phyloP scores from a whole-genome alignment of 2,888 invertebrate genomes.

The Desoria tigrina region DNA sequence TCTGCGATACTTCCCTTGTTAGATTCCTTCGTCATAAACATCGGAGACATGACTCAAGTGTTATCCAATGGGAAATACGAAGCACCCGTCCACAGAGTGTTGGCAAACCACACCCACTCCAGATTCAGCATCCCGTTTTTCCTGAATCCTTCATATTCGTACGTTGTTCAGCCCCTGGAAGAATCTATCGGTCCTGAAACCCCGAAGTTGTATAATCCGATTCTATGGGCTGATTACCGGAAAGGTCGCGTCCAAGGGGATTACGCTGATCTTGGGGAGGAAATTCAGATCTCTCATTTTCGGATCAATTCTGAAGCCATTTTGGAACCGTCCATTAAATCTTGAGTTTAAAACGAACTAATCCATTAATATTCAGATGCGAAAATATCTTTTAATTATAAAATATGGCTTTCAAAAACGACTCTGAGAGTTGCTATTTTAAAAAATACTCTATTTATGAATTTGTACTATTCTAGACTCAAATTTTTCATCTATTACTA shows the following conservation, averaged over 20 bases:
- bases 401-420: no score
- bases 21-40: conserved; percentile 46
- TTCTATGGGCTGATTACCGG: conserved; percentile 41
- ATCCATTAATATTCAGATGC: no score
- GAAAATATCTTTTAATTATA: no score
- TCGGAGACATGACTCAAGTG: conserved; percentile 46
- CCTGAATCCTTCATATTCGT: conserved; percentile 35
- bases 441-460: no score
- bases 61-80: conserved; percentile 40
- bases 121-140: conserved; percentile 44
- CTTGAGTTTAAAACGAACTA: neutral
- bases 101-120: conserved; percentile 30
- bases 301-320: conserved; percentile 6
- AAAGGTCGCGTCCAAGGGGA: conserved; percentile 40
- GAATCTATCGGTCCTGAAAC: conserved; percentile 23
- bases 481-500: no score
- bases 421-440: no score
- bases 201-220: conserved; percentile 26
- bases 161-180: conserved; percentile 33
- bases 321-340: neutral
- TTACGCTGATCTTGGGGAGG: conserved; percentile 47
- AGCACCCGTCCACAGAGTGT: conserved; percentile 42
- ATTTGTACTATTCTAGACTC: no score
- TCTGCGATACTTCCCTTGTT: no score
- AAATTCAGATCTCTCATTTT: conserved; percentile 45